Base-by-base conservation (phyloP, 2,797 vertebrate species). In the Malurus splendens region DNA sequence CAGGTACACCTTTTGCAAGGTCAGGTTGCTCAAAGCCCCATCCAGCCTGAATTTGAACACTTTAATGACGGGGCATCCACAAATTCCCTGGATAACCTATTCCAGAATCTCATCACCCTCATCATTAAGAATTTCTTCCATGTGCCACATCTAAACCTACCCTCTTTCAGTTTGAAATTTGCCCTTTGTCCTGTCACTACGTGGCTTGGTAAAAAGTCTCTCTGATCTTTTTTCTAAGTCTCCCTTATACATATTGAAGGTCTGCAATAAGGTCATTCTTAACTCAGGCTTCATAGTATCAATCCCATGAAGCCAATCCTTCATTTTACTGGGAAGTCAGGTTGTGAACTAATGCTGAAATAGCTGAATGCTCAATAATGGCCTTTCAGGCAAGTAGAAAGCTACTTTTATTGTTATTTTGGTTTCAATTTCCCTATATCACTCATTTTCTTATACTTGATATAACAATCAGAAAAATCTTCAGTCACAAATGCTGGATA, bases 251-350 rank as follows among this genome's bases (percentile, higher is more conserved):
- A 1, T 33, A 20, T 20, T 33, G 30, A 36, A 47, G 18, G 7
- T 33, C 33, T 45, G 22, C 30, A 65, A 8, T n/a, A 33, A 60
- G 6, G 7, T 52, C 22, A 47, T 18, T 70, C 23, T 56, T 56
- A 48, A 19, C 7, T 72, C 0, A 0, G 75, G 22, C 5, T n/a
- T 22, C 18, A 23, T 73, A 42, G 7, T 24, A 45, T 55, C 7
- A 55, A 3, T 51, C 74, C 50, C 7, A 18, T 64, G 41, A 81
- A 82, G 27, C 17, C 4, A 50, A 0, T 76, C 84, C 20, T 76
- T 73, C 10, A 24, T 87, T 82, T 82, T 55, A 32, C 54, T 56
- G 52, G 14, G 5, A 75, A 78, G 22, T 44, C 13, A 27, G 11
- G 9, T 71, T 83, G 30, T 64, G 42, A 38, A 24, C 20, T 50